phyloP scores from a whole-genome alignment of 1,140 invertebrate genomes.

The Protaetia brevitarsis region DNA sequence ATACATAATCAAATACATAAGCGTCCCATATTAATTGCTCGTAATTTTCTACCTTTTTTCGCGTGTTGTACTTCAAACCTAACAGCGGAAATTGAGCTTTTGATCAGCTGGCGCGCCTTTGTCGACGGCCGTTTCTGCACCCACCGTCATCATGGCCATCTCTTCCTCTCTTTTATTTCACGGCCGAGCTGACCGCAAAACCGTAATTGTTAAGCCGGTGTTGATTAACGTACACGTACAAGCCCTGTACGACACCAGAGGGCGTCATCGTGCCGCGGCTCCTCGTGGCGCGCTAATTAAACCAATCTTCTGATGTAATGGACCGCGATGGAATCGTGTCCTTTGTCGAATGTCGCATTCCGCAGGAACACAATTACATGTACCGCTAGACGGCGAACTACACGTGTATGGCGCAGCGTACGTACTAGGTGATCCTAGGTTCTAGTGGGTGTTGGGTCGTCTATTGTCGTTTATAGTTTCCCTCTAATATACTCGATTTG shows the following conservation, averaged over 20 bases:
- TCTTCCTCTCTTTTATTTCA: not conserved
- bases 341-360: not conserved
- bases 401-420: too few species aligned
- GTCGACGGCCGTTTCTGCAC: not conserved
- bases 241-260: not conserved
- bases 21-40: too few species aligned
- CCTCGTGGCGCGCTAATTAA: not conserved
- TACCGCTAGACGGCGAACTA: too few species aligned
- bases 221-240: not conserved
- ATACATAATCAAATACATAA: too few species aligned
- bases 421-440: too few species aligned
- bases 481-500: too few species aligned
- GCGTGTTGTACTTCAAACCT: too few species aligned
- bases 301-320: conserved; percentile 11
- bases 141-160: too few species aligned
- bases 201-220: conserved; percentile 4
- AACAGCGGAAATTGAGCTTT: not conserved
- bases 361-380: not conserved
- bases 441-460: too few species aligned
- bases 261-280: not conserved
- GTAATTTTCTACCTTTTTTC: too few species aligned
- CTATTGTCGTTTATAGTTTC: too few species aligned
- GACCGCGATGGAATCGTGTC: not conserved
- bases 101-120: not conserved
- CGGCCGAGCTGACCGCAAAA: not conserved